Evolutionary conservation across 2,888 invertebrate species (phyloP), one percentile per base, ranked within the genome.

Genomic region (Epinotia nisella): DNA sequence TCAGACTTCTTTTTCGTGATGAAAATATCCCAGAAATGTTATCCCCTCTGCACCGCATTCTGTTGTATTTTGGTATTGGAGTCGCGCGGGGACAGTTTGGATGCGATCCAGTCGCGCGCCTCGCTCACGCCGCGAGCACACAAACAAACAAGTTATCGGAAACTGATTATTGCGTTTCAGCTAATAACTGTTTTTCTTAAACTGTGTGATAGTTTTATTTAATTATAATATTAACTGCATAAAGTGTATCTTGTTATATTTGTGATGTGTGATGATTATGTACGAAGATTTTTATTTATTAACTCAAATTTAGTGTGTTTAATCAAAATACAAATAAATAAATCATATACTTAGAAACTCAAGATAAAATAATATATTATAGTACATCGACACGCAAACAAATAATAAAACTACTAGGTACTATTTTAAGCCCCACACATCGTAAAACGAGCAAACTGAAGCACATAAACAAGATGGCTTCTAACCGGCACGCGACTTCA

Each of bases 51-150:
- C 82, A 76, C 79, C 84, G 78, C 83, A 87, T 88, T 82, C 87
- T 85, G 87, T 85, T 82, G 89, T 92, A 92, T 93, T 93, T 93
- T 78, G 86, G 93, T 92, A 90, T 89, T 88, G 83, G 87, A 88
- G 83, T 83, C 81, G 84, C 86, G 89, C 89, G 85, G 90, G 88
- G 92, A 93, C 91, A 92, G 89, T 90, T 93, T 92, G 92, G 92
- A 92, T 79, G 82, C 82, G 85, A 86, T 91, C 93, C 93, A 93
- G 93, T 92, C 83, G 83, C 81, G 81, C 81, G 82, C 85, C 82
- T 81, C 85, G 83, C 84, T 78, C 80, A 72, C 70, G 74, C 80
- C 78, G 78, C 80, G 82, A 80, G 85, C 84, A 81, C 83, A 83
- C 71, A 61, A 51, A 62, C 41, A 53, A 29, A 51, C 21, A 49